These are phyloP conservation scores for Lipotes vexillifer DNA, from an alignment of 2,113 vertebrate species.

Conservation along the genomic window DNA sequence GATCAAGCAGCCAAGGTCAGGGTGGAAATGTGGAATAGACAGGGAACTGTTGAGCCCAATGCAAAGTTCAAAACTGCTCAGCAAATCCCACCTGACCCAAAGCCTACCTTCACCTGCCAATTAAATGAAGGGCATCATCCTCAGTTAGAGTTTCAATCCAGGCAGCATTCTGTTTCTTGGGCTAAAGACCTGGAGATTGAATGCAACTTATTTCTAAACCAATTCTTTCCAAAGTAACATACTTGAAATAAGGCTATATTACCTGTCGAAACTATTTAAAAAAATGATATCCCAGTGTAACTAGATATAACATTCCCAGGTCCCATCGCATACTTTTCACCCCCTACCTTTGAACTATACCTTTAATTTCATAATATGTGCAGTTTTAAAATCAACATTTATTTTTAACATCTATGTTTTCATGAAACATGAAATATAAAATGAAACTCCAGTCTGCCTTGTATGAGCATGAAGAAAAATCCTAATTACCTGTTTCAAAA, in stretches of 20 bases:
- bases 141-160: conserved; percentile 32
- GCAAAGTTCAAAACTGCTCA: conserved; percentile 55
- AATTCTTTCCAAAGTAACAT: conserved; percentile 57
- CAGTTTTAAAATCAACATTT: conserved; percentile 80
- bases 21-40: conserved; percentile 33
- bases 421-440: conserved; percentile 85
- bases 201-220: conserved; percentile 61
- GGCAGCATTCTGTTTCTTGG: not conserved
- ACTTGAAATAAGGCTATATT: conserved; percentile 56
- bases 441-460: conserved; percentile 79
- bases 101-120: conserved; percentile 41
- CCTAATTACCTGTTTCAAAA: conserved; percentile 88
- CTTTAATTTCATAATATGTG: conserved; percentile 81
- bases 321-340: conserved; percentile 10
- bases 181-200: conserved; percentile 9
- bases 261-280: conserved; percentile 35
- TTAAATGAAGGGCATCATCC: conserved; percentile 41
- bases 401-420: conserved; percentile 86
- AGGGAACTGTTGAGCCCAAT: conserved; percentile 13
- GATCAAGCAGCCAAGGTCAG: conserved; percentile 46
- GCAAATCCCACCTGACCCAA: conserved; percentile 20
- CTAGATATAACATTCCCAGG: conserved; percentile 64
- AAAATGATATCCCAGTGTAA: conserved; percentile 40
- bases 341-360: conserved; percentile 38
- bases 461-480: conserved; percentile 83